Conservation (phyloP, 2,113 vertebrate species). For the Misgurnus mizolepis region DNA sequence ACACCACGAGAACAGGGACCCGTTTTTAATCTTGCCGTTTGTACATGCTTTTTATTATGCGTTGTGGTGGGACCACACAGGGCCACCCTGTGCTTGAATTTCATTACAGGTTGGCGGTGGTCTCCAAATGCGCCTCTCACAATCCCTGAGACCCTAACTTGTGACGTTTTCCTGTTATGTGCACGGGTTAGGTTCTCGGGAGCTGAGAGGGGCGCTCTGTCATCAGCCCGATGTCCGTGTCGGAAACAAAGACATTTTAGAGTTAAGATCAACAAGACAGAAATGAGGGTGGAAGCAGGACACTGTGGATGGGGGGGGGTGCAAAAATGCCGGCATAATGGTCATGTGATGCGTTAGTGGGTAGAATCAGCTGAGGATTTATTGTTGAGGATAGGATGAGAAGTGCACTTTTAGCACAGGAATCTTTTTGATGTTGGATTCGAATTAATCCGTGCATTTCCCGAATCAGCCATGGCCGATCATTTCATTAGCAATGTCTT, state of each 20-base stretch:
- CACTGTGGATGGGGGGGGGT: constrained; percentile 43
- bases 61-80: neutral
- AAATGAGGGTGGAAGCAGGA: constrained; percentile 54
- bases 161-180: constrained; percentile 98
- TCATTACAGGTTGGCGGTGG: constrained; percentile 49
- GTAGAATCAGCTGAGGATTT: constrained; percentile 53
- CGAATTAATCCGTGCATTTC: neutral
- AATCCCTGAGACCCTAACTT: constrained; percentile 99
- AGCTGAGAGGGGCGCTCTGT: constrained; percentile 91
- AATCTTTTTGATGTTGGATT: constrained; percentile 14
- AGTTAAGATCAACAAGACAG: constrained; percentile 42
- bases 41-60: neutral
- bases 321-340: constrained; percentile 52
- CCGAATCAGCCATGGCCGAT: neutral
- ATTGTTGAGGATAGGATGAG: constrained; percentile 40
- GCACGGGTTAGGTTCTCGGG: constrained; percentile 99
- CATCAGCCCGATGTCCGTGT: constrained; percentile 65
- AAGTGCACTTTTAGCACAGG: neutral
- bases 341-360: constrained; percentile 63
- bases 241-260: constrained; percentile 51
- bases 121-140: constrained; percentile 83
- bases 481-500: constrained; percentile 6
- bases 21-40: neutral
- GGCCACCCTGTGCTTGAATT: constrained; percentile 42
- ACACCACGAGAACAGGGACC: neutral